These are phyloP conservation scores for Mactromeris polynyma DNA, from an alignment of 2,888 invertebrate species.

Conservation along the genomic window DNA sequence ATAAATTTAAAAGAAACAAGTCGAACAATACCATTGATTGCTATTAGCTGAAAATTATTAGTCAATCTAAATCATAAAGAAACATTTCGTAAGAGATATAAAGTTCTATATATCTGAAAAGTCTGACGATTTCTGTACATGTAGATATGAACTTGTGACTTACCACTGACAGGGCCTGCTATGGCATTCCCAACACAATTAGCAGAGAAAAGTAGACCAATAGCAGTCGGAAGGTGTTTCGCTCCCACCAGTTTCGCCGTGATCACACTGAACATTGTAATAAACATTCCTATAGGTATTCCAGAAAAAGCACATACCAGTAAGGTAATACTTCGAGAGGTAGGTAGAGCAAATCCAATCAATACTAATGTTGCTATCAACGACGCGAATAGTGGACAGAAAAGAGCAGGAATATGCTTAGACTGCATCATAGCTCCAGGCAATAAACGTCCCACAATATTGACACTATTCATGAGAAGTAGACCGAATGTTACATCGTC, in stretches of 20 bases:
- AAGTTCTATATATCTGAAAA: background rate
- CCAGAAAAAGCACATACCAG: background rate
- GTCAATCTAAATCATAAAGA: background rate
- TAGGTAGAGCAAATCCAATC: background rate
- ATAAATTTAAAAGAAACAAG: too few species aligned
- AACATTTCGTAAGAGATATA: too few species aligned
- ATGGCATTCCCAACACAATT: background rate
- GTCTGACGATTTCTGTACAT: background rate
- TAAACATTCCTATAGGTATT: background rate
- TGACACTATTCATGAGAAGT: background rate
- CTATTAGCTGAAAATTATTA: too few species aligned
- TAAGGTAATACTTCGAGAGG: background rate
- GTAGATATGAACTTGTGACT: background rate
- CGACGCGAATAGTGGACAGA: background rate
- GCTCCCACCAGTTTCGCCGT: background rate
- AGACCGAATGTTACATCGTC: slow-evolving; percentile 13
- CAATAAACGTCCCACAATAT: background rate
- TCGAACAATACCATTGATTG: too few species aligned
- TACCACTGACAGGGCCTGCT: background rate
- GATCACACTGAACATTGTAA: background rate
- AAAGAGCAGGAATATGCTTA: background rate
- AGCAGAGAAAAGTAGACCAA: background rate
- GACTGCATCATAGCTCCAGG: background rate
- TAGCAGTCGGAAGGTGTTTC: background rate
- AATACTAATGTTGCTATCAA: background rate